phyloP scores from a whole-genome alignment of 2,113 vertebrate genomes.

The Galemys pyrenaicus region DNA sequence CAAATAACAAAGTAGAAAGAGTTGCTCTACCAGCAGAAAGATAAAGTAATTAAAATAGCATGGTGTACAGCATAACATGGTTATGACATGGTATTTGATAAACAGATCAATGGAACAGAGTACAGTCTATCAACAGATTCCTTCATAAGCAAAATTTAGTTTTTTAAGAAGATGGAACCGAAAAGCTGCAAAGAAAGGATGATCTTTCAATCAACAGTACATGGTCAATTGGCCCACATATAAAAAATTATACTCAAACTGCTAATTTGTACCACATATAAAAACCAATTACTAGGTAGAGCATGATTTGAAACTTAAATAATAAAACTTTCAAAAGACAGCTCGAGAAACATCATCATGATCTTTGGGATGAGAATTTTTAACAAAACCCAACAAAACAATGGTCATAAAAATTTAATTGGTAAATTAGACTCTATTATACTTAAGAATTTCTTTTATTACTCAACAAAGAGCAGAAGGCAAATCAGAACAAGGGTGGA shows the following conservation, averaged over 20 bases:
- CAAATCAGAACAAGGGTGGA: neutral
- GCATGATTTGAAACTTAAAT: constrained; percentile 24
- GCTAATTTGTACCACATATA: neutral
- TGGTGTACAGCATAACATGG: neutral
- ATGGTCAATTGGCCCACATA: neutral
- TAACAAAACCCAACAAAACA: neutral
- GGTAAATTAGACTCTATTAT: neutral
- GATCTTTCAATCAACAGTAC: neutral
- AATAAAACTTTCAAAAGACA: constrained; percentile 12
- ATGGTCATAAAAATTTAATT: neutral
- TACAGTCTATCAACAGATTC: neutral
- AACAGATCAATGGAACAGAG: neutral
- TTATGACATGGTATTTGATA: neutral
- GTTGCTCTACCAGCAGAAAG: neutral
- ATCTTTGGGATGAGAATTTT: neutral
- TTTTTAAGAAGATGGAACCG: neutral
- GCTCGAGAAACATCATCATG: neutral
- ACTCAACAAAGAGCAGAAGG: neutral
- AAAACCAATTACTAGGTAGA: neutral
- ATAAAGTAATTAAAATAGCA: neutral
- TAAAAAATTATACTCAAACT: neutral
- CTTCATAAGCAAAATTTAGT: neutral
- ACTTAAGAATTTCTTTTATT: neutral
- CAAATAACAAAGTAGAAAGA: neutral
- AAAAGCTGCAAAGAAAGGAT: neutral